A percentile compares a stretch with the other conserved stretches of the same genome.
phyloP scores from a whole-genome alignment of 2,888 invertebrate genomes.

The Antheraea yamamai region DNA sequence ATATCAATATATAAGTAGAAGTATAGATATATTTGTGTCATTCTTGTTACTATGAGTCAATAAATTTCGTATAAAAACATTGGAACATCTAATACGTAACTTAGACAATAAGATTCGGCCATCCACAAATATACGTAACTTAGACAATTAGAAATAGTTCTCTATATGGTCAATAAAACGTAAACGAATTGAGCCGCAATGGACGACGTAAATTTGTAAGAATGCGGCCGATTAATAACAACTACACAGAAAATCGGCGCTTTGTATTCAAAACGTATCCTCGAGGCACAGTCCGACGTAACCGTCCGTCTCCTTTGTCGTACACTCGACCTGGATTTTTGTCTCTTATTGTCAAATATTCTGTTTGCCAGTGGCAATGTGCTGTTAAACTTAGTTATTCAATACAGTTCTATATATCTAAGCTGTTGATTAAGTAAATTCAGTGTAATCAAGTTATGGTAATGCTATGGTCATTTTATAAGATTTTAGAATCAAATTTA shows the following conservation, averaged over 20 bases:
- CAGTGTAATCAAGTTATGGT: background rate
- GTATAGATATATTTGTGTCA: background rate
- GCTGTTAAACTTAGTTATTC: background rate
- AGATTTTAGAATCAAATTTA: too few relatives aligned
- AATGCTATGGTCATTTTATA: too few relatives aligned
- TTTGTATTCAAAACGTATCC: conserved; percentile 11
- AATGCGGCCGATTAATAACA: conserved; percentile 4
- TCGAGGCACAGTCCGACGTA: background rate
- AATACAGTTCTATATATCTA: background rate
- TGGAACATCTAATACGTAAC: background rate
- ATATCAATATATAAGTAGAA: too few relatives aligned
- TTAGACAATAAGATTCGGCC: background rate
- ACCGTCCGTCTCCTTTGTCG: background rate
- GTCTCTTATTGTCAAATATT: background rate
- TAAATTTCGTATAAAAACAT: background rate
- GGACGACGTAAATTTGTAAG: background rate
- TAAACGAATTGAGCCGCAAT: conserved; percentile 24
- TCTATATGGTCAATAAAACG: background rate
- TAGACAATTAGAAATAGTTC: background rate
- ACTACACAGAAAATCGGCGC: background rate
- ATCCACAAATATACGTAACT: background rate
- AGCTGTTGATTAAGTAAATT: background rate
- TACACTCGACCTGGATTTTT: conserved; percentile 11
- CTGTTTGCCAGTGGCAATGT: background rate
- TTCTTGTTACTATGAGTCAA: background rate